phyloP scores from a whole-genome alignment of 2,797 vertebrate species.

The Eremophila alpestris region DNA sequence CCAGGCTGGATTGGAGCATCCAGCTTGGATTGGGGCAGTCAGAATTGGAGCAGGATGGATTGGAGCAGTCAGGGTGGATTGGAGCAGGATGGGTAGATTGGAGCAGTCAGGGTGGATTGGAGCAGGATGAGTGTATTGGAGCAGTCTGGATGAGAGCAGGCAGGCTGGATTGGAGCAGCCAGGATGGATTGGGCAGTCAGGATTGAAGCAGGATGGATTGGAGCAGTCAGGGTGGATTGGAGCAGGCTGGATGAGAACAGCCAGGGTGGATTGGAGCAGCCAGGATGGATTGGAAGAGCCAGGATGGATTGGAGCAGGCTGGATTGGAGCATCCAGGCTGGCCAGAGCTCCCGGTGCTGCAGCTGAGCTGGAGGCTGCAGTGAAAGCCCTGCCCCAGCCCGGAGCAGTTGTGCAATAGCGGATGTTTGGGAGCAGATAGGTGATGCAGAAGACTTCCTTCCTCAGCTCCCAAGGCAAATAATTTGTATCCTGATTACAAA shows the following conservation, averaged over 20 bases:
- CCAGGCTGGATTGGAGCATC: no score
- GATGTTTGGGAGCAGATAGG: slow-evolving; percentile 62
- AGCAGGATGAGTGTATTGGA: background rate
- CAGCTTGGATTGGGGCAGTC: background rate
- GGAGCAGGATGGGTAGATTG: background rate
- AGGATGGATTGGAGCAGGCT: background rate
- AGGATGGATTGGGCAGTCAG: background rate
- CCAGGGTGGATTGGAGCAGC: background rate
- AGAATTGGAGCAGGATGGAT: background rate
- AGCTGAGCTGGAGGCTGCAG: background rate
- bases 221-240: background rate
- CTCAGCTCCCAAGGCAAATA: slow-evolving; percentile 49
- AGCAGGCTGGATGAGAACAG: background rate
- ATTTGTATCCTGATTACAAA: slow-evolving; percentile 66
- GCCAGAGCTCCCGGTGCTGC: background rate
- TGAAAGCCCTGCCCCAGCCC: background rate
- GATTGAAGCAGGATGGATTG: background rate
- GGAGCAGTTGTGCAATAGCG: background rate
- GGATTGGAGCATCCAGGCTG: background rate
- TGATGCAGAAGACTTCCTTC: slow-evolving; percentile 67
- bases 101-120: background rate
- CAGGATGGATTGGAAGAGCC: background rate
- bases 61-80: rapidly evolving
- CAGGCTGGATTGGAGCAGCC: no score
- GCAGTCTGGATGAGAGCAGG: background rate